These are phyloP conservation scores for Xylocampa areola DNA, from an alignment of 2,888 invertebrate species.

Conservation along the genomic window DNA sequence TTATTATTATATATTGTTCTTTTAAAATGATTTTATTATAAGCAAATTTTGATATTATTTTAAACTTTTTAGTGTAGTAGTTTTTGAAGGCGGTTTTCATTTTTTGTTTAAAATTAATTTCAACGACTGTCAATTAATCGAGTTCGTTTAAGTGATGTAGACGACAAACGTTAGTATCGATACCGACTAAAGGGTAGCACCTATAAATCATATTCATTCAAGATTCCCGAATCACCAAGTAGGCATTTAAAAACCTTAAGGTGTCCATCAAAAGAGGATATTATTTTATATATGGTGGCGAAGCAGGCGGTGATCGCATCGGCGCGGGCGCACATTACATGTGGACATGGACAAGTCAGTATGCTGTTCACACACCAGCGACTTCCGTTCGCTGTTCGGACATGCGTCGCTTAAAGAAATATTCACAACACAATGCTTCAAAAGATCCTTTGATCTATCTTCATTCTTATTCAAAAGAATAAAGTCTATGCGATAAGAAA, in stretches of 20 bases:
- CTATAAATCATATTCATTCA: slow-evolving; percentile 28
- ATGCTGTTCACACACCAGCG: slow-evolving; percentile 76
- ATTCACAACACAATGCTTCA: slow-evolving; percentile 74
- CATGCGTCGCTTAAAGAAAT: slow-evolving; percentile 82
- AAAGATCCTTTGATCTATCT: slow-evolving; percentile 69
- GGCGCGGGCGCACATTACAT: slow-evolving; percentile 35
- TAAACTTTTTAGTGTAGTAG: too few species aligned
- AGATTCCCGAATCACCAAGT: slow-evolving; percentile 44
- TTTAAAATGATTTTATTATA: too few species aligned
- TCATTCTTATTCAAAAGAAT: slow-evolving; percentile 68
- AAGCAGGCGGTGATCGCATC: slow-evolving; percentile 53
- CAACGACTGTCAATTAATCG: not conserved
- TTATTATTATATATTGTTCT: too few species aligned
- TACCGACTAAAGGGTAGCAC: slow-evolving; percentile 17
- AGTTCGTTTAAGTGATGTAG: not conserved
- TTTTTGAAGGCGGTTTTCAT: too few species aligned
- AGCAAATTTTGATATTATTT: too few species aligned
- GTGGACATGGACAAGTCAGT: slow-evolving; percentile 68
- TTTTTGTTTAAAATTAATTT: too few species aligned
- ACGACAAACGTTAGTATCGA: slow-evolving; percentile 12
- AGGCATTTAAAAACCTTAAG: slow-evolving; percentile 47
- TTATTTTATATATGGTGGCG: slow-evolving; percentile 33
- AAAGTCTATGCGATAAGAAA: slow-evolving; percentile 56
- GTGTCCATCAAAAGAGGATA: slow-evolving; percentile 47
- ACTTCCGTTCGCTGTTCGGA: slow-evolving; percentile 82